These are phyloP conservation scores for Drosophila ustulata DNA, from an alignment of 2,888 invertebrate genomes.

Conservation along the genomic window DNA sequence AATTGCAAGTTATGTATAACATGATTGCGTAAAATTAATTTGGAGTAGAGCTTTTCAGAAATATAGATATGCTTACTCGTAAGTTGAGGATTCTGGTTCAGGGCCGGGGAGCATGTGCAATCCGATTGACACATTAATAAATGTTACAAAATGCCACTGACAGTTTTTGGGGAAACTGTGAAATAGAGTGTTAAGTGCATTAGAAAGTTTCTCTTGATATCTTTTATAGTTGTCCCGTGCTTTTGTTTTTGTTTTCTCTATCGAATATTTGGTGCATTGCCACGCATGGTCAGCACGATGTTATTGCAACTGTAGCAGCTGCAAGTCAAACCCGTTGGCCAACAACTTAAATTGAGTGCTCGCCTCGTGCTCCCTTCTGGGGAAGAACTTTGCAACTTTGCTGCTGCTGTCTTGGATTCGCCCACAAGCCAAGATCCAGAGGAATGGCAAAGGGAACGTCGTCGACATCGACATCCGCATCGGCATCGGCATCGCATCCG, in stretches of 20 bases:
- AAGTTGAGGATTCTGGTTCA: no score
- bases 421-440: slow-evolving; percentile 17
- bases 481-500: slow-evolving; percentile 10
- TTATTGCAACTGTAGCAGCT: slow-evolving; percentile 32
- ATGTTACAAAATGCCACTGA: slow-evolving; percentile 71
- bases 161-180: slow-evolving; percentile 53
- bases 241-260: slow-evolving; percentile 30
- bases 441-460: neutral
- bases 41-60: neutral
- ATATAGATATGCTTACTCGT: no score
- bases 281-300: slow-evolving; percentile 74
- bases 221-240: slow-evolving; percentile 27
- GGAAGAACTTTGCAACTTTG: slow-evolving; percentile 66
- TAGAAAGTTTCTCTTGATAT: slow-evolving; percentile 60
- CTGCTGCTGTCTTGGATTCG: slow-evolving; percentile 44
- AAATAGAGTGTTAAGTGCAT: slow-evolving; percentile 77
- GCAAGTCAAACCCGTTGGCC: slow-evolving; percentile 45
- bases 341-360: slow-evolving; percentile 77
- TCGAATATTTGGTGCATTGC: slow-evolving; percentile 63
- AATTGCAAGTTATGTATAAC: neutral
- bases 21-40: neutral
- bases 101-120: neutral
- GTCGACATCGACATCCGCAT: slow-evolving; percentile 9
- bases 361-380: slow-evolving; percentile 5
- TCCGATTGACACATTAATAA: slow-evolving; percentile 78